phyloP scores from a whole-genome alignment of 2,797 vertebrate genomes.

The Falco cherrug region DNA sequence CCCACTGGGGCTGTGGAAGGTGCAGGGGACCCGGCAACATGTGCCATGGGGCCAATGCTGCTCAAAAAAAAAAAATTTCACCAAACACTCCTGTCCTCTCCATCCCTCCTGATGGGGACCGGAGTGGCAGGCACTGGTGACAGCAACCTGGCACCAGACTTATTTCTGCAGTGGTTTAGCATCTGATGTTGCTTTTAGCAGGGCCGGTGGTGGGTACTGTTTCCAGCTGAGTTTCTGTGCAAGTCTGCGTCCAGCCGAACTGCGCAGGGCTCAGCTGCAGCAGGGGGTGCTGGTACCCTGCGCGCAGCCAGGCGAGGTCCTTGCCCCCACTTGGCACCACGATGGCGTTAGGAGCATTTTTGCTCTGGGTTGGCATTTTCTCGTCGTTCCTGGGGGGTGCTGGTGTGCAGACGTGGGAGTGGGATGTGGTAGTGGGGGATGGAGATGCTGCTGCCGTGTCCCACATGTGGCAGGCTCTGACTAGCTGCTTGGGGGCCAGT shows the following conservation, averaged over 20 bases:
- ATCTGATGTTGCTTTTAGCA: not conserved
- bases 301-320: not conserved
- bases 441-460: not conserved
- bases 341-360: not conserved
- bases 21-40: fast-evolving
- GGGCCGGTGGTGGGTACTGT: not conserved
- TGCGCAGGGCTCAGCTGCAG: not conserved
- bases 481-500: not conserved
- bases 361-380: not conserved
- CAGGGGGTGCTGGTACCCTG: fast-evolving
- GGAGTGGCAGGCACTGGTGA: not conserved
- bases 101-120: not conserved
- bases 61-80: not conserved
- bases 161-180: not conserved
- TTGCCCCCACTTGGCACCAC: not conserved
- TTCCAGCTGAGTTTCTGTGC: not conserved
- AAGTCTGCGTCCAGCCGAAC: not conserved
- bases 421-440: fast-evolving
- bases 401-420: not conserved
- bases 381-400: fast-evolving
- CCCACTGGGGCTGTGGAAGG: not conserved
- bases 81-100: not conserved
- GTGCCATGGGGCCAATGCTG: fast-evolving
- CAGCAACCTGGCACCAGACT: not conserved
- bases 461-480: fast-evolving